These are phyloP conservation scores for Anthrax anthrax DNA, from an alignment of 2,888 invertebrate genomes.

Conservation along the genomic window DNA sequence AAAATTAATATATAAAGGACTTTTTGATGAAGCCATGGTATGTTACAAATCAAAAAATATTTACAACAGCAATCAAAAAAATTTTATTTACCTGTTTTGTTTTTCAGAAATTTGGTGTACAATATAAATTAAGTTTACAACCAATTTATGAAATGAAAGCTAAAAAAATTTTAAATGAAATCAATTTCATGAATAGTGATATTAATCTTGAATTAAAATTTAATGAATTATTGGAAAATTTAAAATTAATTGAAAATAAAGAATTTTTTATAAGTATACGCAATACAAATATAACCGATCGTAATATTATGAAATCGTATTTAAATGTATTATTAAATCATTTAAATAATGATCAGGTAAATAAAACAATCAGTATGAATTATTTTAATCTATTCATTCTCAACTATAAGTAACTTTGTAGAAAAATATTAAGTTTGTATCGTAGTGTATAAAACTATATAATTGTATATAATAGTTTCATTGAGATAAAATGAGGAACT, in stretches of 20 bases:
- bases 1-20: conserved; percentile 30
- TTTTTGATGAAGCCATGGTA: conserved; percentile 32
- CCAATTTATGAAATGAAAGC: conserved; percentile 31
- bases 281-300: conserved; percentile 24
- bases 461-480: too few relatives aligned
- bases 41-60: neutral
- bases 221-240: conserved; percentile 17
- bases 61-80: too few relatives aligned
- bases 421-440: too few relatives aligned
- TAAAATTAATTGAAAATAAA: conserved; percentile 24
- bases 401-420: too few relatives aligned
- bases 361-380: too few relatives aligned
- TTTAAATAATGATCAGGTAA: conserved; percentile 17
- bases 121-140: conserved; percentile 29
- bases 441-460: too few relatives aligned
- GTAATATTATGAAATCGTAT: conserved; percentile 22
- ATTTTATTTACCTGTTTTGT: neutral
- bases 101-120: conserved; percentile 26
- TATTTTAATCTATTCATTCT: too few relatives aligned
- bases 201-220: conserved; percentile 19
- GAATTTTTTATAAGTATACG: conserved; percentile 26
- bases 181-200: conserved; percentile 14
- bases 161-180: conserved; percentile 22
- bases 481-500: too few relatives aligned
- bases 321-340: conserved; percentile 24